phyloP scores from a whole-genome alignment of 2,888 invertebrate species.

The Tenthredo livida region DNA sequence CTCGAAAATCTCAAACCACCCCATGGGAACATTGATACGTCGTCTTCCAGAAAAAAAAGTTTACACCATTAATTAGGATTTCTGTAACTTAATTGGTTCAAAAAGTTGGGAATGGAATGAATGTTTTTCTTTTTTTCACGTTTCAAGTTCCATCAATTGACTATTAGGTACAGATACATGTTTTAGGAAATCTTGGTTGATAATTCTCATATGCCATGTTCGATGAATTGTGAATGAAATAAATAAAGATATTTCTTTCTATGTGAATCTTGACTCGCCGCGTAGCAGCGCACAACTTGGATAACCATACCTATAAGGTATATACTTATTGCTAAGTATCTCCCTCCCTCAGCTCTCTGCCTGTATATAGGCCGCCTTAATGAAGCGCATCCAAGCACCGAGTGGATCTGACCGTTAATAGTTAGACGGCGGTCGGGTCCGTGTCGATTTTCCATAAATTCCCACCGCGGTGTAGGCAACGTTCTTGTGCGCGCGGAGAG shows the following conservation, averaged over 20 bases:
- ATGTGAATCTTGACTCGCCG: background rate
- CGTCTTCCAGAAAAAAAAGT: background rate
- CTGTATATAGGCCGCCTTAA: conserved; percentile 14
- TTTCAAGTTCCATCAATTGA: too few species aligned
- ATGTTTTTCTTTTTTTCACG: too few species aligned
- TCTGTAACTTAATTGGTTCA: too few species aligned
- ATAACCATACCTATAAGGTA: background rate
- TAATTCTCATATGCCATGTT: background rate
- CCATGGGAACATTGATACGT: background rate
- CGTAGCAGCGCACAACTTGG: background rate
- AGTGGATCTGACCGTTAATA: conserved; percentile 47
- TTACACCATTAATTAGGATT: too few species aligned
- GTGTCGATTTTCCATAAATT: conserved; percentile 54
- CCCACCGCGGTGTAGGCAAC: conserved; percentile 27
- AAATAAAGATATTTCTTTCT: background rate
- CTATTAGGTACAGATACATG: background rate
- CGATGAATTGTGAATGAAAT: background rate
- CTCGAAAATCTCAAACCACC: background rate
- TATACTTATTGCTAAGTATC: conserved; percentile 2
- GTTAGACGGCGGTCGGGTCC: conserved; percentile 48
- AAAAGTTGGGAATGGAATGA: too few species aligned
- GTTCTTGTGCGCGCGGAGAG: background rate
- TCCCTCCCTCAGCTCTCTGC: background rate
- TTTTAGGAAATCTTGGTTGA: background rate
- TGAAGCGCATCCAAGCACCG: conserved; percentile 42